Base-by-base conservation (phyloP, 2,113 vertebrate genomes). In the Dolichotis patagonum region DNA sequence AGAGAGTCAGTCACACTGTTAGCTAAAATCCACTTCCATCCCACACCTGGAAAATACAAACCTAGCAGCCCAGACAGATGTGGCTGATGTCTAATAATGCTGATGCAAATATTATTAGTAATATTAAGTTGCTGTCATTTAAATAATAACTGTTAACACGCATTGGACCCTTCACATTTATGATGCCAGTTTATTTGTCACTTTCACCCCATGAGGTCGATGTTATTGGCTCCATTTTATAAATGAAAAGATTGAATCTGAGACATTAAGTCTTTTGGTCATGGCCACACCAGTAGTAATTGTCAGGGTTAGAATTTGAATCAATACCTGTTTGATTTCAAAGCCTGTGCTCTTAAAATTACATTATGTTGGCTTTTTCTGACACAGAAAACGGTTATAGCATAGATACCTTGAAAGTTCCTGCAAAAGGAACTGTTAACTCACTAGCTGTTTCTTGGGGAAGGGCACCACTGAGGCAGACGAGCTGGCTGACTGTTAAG, bases 121-220 rank as follows among this genome's bases (percentile, higher is more conserved):
- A 90, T 49, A 92, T 71, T 81, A 87, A 30, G n/a, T 38, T 69
- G 16, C n/a, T 88, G 4, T 49, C 49, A 81, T 93, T 96, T 82
- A 77, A 95, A 69, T 75, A 87, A 87, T 17, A 96, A 65, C 88
- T 92, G 75, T 20, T 81, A 91, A 41, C 9, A 52, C 52, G 78
- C 63, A 80, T 49, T 52, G 78, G 52, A 41, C 62, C 60, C 22
- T 90, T 90, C 35, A 43, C 19, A 80, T 83, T 83, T 88, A 96
- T 19, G 65, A 65, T 14, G 11, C 49, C 75, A 93, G 84, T 62
- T 87, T 38, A 87, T 62, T 87, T 38, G 62, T 95, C 73, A 32
- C 32, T 38, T 78, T 71, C 60, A 49, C 7, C 20, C 78, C 41
- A n/a, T 4, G 12, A 92, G 83, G 58, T 77, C 6, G 0, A 38